Evolutionary conservation across 1,140 invertebrate species (phyloP).

Genomic region (Scaptomyza graminum): DNA sequence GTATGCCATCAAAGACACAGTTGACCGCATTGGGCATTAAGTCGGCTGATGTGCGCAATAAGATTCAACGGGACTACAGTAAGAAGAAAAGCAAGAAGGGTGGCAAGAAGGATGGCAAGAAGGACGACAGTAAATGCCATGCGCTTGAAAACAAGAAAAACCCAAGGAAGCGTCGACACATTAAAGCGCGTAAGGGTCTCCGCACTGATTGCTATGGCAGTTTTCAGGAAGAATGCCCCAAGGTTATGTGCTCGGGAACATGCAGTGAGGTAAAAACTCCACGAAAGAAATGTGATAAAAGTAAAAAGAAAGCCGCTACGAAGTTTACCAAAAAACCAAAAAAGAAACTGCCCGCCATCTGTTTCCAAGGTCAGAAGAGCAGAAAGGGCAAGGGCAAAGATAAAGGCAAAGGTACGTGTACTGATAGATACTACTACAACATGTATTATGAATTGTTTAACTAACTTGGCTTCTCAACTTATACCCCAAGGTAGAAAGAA

Average conservation of each 20-base stretch:
- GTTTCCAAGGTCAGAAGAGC: slow-evolving; percentile 1
- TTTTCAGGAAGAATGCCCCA: not conserved
- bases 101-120: not conserved
- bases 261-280: slow-evolving; percentile 41
- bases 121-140: slow-evolving; percentile 39
- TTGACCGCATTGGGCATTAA: slow-evolving; percentile 1
- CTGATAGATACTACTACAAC: too few species aligned
- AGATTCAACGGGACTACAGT: slow-evolving; percentile 7
- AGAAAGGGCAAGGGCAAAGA: not conserved
- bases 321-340: slow-evolving; percentile 8
- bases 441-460: not conserved
- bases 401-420: slow-evolving; percentile 22
- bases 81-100: not conserved
- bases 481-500: slow-evolving; percentile 50
- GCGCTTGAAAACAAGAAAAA: not conserved
- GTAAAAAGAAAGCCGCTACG: not conserved
- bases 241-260: slow-evolving; percentile 4
- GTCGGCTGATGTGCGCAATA: not conserved
- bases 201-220: slow-evolving; percentile 46
- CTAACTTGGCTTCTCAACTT: slow-evolving; percentile 4
- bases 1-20: slow-evolving; percentile 2
- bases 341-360: slow-evolving; percentile 23
- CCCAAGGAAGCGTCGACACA: slow-evolving; percentile 39
- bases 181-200: slow-evolving; percentile 33
- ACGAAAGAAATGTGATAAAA: slow-evolving; percentile 53